Base-by-base conservation (phyloP, 2,113 vertebrate species). In the Canis aureus region DNA sequence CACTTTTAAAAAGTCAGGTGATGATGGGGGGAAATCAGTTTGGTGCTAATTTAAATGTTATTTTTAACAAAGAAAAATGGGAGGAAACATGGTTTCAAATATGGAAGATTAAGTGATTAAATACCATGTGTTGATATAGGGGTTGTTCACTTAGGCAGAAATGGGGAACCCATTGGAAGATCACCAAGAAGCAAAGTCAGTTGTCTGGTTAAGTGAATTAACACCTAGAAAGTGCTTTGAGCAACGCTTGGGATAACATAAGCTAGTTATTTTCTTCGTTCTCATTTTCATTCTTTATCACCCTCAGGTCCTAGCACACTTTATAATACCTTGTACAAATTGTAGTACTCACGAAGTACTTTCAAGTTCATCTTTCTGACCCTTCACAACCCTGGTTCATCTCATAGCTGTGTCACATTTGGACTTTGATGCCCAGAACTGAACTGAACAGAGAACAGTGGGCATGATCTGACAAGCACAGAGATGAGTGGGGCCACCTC, bases 191-290 rank as follows among this genome's bases (percentile, higher is more conserved):
- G 43, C 67, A 59, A 86, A 79, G 38, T 53, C 5, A 35, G 38
- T 83, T 27, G 60, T 80, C 66, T 78, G 27, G 79, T 90, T 90
- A 85, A 85, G 35, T 74, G 73, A 78, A 78, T 88, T 71, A 86
- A 69, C 59, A 76, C 16, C 35, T 69, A 51, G 55, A 49, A 57
- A 81, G 53, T 82, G 3, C 17, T 90, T 78, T 60, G 80, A 86
- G 23, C 57, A 53, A 9, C 12, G 10, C 19, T 62, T 86, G 62
- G n/a, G 74, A 17, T 71, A n/a, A n/a, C 53, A 67, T 82, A 64
- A 32, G 32, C 57, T 87, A 51, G 7, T 71, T 73, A n/a, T 89
- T 95, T 90, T 59, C 43, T 23, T 62, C 43, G 22, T 83, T 64
- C 5, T 23, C 83, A 74, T 57, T 91, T 87, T 88, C 32, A 8